Evolutionary conservation across 2,888 invertebrate genomes (phyloP), one percentile per base, ranked within the genome.

Genomic region (Rhogogaster chlorosoma): DNA sequence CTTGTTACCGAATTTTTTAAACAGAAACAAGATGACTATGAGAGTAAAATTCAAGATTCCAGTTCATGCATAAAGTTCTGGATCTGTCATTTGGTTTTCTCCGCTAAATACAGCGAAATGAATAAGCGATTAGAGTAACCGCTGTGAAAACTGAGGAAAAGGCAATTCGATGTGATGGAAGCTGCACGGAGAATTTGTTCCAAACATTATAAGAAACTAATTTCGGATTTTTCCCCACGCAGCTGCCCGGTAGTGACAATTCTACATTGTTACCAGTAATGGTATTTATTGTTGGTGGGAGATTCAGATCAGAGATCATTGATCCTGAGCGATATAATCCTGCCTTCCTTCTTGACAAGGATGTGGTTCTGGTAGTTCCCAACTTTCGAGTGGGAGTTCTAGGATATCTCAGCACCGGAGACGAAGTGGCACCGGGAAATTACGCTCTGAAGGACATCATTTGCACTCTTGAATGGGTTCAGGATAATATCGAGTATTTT

Each of bases 341-440:
- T 2, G 10, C 12, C 9, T 78, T 36, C 18, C 29, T 78, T 10
- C 57, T 78, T n/a, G 32, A 78, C n/a, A 15, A 53, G n/a, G 67
- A 64, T 22, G 67, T 64, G 32, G 22, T 70, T 18, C 10, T 70
- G 10, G 67, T 64, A 12, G 0, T 78, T 57, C 57, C 78, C 2
- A 78, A 32, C n/a, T 78, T 22, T n/a, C 78, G 78, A 7, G 5
- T 78, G 1, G 78, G 78, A 18, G 32, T 36, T 0, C 57, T 78
- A 2, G 78, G 78, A 32, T 78, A 36, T 22, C 78, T 78, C 0
- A 78, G 18, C 53, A 78, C 78, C 22, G 78, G 78, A 7, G 78
- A 78, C n/a, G 78, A 78, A n/a, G n/a, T 36, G 4, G 18, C 32
- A 32, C 78, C 78, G 2, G 78, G 78, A 78, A 78, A 78, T 29